Evolutionary conservation across 2,113 vertebrate species (phyloP).

Genomic region (Syngnathus typhle): DNA sequence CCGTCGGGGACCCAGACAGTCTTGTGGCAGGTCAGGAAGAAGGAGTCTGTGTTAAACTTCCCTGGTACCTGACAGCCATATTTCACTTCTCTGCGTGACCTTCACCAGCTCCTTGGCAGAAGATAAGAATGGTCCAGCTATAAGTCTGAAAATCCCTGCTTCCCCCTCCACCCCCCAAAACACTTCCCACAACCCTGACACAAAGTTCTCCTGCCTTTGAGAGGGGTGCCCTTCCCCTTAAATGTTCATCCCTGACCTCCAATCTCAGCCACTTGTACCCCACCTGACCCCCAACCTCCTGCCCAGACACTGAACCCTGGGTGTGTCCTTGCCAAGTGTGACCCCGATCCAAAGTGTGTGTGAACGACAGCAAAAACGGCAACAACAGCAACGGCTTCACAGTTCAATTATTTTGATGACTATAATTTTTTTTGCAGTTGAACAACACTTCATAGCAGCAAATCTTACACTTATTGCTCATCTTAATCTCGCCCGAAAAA

Average conservation of each 20-base stretch:
- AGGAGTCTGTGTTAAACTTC: slow-evolving; percentile 78
- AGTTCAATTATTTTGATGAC: slow-evolving; percentile 11
- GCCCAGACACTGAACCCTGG: slow-evolving; percentile 53
- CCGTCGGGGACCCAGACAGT: slow-evolving; percentile 70
- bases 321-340: slow-evolving; percentile 40
- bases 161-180: slow-evolving; percentile 14
- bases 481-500: slow-evolving; percentile 37
- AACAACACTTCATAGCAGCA: neutral
- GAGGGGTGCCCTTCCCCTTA: slow-evolving; percentile 23
- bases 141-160: slow-evolving; percentile 5
- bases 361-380: slow-evolving; percentile 16
- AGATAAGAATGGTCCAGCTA: slow-evolving; percentile 46
- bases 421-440: slow-evolving; percentile 10
- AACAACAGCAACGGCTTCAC: slow-evolving; percentile 17
- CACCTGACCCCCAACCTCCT: slow-evolving; percentile 47
- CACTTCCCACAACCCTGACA: slow-evolving; percentile 21
- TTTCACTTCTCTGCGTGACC: slow-evolving; percentile 62
- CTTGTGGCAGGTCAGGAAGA: slow-evolving; percentile 68
- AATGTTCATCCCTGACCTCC: slow-evolving; percentile 36
- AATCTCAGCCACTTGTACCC: slow-evolving; percentile 26
- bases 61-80: slow-evolving; percentile 74
- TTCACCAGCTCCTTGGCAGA: slow-evolving; percentile 41
- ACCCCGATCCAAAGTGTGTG: slow-evolving; percentile 35
- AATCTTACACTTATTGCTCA: slow-evolving; percentile 28
- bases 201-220: slow-evolving; percentile 23